phyloP scores from a whole-genome alignment of 2,888 invertebrate genomes.

The Sphaerophoria rueppellii region DNA sequence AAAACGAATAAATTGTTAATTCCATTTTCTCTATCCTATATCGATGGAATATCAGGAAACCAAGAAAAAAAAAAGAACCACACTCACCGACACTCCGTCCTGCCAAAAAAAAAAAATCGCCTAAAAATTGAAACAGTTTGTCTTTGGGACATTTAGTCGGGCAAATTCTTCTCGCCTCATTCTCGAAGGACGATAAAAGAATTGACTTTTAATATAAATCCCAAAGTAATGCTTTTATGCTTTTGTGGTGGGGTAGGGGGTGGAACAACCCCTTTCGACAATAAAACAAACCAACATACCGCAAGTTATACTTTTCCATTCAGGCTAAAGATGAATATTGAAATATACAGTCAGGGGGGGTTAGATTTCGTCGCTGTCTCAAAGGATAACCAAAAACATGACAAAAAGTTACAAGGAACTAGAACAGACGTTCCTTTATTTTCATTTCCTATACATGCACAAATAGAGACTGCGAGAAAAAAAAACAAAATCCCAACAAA shows the following conservation, averaged over 20 bases:
- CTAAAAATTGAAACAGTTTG: constrained; percentile 51
- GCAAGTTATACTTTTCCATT: constrained; percentile 10
- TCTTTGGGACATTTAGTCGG: constrained; percentile 23
- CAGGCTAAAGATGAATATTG: constrained; percentile 19
- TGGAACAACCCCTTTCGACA: constrained; percentile 66
- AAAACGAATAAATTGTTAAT: constrained; percentile 73
- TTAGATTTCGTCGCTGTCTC: not conserved
- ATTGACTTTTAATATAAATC: constrained; percentile 70
- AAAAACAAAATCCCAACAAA: constrained; percentile 68
- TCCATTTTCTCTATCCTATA: constrained; percentile 50
- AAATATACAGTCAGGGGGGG: not conserved
- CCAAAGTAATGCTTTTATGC: constrained; percentile 46
- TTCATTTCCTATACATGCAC: constrained; percentile 39
- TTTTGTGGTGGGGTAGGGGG: constrained; percentile 30
- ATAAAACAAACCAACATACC: constrained; percentile 8
- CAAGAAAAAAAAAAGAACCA: constrained; percentile 37
- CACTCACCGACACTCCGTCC: constrained; percentile 42
- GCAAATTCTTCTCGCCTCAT: constrained; percentile 63
- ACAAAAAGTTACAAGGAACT: constrained; percentile 2
- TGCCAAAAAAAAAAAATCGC: not conserved
- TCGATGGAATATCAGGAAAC: constrained; percentile 37
- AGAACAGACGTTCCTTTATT: constrained; percentile 44
- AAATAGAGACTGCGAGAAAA: too few relatives aligned
- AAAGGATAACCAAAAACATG: not conserved
- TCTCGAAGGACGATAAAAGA: constrained; percentile 37